Evolutionary conservation across 2,113 vertebrate species (phyloP).

Genomic region (Peromyscus maniculatus): DNA sequence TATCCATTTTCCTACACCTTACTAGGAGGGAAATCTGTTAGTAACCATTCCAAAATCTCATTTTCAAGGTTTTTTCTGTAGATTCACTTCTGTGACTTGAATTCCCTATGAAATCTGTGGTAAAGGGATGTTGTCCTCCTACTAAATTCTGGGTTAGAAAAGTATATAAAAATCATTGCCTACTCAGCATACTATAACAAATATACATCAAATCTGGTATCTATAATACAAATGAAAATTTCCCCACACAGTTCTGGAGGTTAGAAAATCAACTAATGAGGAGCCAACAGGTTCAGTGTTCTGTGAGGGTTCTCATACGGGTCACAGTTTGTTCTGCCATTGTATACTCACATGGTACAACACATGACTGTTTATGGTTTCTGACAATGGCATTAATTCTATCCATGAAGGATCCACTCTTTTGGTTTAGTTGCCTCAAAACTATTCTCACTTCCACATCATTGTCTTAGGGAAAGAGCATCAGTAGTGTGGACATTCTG

Average conservation of each 20-base stretch:
- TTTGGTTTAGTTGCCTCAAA: background rate
- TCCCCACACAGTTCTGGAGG: background rate
- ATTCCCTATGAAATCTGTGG: background rate
- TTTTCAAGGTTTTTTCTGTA: background rate
- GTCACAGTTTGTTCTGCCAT: background rate
- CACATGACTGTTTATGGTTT: background rate
- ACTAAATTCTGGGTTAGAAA: background rate
- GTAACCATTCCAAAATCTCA: background rate
- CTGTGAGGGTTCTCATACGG: background rate
- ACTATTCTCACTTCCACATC: background rate
- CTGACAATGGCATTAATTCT: background rate
- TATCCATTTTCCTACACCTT: background rate
- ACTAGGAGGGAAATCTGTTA: background rate
- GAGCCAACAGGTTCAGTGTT: background rate
- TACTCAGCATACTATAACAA: background rate
- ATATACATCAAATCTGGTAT: background rate
- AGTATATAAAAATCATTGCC: background rate
- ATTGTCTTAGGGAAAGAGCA: background rate
- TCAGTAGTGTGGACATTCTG: accelerated
- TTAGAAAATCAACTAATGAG: background rate
- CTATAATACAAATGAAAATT: background rate
- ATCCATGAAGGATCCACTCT: background rate
- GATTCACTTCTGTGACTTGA: background rate
- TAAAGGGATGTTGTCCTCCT: background rate
- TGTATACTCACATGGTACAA: background rate